A percentile compares a stretch with the other conserved stretches of the same genome.
Evolutionary conservation across 2,888 invertebrate species (phyloP).

Genomic region (Drosophila lutescens): DNA sequence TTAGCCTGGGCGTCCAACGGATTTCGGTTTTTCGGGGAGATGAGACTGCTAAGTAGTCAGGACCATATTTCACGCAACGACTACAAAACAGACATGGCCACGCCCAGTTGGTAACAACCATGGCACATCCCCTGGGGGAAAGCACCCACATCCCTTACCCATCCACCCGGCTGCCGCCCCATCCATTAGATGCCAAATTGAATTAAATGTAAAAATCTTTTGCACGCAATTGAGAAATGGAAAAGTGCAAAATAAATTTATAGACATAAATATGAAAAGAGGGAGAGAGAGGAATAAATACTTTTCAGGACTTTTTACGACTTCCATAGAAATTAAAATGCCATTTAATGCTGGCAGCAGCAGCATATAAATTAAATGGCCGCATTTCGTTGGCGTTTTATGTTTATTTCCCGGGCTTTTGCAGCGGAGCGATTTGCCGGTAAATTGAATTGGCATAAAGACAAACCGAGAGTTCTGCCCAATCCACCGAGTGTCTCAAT

Average conservation of each 20-base stretch:
- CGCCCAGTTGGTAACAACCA: slow-evolving; percentile 36
- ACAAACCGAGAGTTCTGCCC: slow-evolving; percentile 35
- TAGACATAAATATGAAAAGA: slow-evolving; percentile 47
- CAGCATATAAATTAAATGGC: slow-evolving; percentile 46
- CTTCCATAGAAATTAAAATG: slow-evolving; percentile 59
- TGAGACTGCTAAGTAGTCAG: slow-evolving; percentile 40
- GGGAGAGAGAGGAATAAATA: slow-evolving; percentile 1
- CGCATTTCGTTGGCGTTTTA: slow-evolving; percentile 37
- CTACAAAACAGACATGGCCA: slow-evolving; percentile 48
- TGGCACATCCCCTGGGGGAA: not conserved
- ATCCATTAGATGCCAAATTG: slow-evolving; percentile 50
- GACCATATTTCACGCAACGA: slow-evolving; percentile 51
- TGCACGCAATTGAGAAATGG: slow-evolving; percentile 48
- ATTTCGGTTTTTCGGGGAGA: slow-evolving; percentile 20
- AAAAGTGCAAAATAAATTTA: slow-evolving; percentile 49
- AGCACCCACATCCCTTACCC: not conserved
- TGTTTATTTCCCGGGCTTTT: slow-evolving; percentile 28
- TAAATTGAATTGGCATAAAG: slow-evolving; percentile 54
- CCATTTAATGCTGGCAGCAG: slow-evolving; percentile 46
- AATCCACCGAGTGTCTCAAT: slow-evolving; percentile 33
- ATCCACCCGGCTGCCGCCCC: not conserved
- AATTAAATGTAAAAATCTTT: slow-evolving; percentile 63
- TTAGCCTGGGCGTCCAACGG: slow-evolving; percentile 28
- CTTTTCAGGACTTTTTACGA: slow-evolving; percentile 46
- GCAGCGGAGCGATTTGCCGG: slow-evolving; percentile 35